phyloP scores from a whole-genome alignment of 2,888 invertebrate genomes.

The Netelia fuscicornis region DNA sequence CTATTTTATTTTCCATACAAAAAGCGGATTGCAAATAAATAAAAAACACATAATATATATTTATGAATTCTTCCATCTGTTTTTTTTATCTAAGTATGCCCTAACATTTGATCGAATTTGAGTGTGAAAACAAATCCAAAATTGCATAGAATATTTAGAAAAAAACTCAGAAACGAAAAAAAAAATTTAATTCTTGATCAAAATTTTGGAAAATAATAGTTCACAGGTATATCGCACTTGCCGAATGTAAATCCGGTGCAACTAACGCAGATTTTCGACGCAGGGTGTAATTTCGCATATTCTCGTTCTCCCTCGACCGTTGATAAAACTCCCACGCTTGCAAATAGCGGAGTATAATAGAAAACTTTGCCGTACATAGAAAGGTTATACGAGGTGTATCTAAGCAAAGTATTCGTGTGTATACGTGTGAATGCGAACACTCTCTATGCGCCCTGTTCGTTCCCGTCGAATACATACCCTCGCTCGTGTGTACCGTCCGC shows the following conservation, averaged over 20 bases:
- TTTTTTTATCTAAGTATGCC: too few species aligned
- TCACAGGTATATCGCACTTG: neutral
- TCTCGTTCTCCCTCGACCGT: neutral
- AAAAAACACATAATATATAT: too few species aligned
- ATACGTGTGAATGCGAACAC: slow-evolving; percentile 23
- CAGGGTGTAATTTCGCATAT: slow-evolving; percentile 36
- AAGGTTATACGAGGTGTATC: neutral
- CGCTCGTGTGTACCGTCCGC: slow-evolving; percentile 27
- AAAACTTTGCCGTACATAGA: neutral
- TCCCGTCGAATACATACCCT: slow-evolving; percentile 6
- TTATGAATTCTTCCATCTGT: too few species aligned
- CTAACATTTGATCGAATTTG: too few species aligned
- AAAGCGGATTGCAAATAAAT: too few species aligned
- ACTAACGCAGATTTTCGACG: neutral
- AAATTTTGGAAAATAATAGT: neutral
- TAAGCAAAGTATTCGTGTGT: neutral
- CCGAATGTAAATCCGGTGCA: neutral
- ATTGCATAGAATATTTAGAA: neutral
- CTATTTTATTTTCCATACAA: too few species aligned
- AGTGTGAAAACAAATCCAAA: neutral
- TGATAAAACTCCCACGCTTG: slow-evolving; percentile 9
- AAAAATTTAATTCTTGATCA: neutral
- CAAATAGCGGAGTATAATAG: neutral
- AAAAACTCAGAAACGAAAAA: neutral
- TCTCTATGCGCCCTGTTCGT: slow-evolving; percentile 31